Evolutionary conservation across 1,140 invertebrate species (phyloP).

Genomic region (Drosophila subpulchrella): DNA sequence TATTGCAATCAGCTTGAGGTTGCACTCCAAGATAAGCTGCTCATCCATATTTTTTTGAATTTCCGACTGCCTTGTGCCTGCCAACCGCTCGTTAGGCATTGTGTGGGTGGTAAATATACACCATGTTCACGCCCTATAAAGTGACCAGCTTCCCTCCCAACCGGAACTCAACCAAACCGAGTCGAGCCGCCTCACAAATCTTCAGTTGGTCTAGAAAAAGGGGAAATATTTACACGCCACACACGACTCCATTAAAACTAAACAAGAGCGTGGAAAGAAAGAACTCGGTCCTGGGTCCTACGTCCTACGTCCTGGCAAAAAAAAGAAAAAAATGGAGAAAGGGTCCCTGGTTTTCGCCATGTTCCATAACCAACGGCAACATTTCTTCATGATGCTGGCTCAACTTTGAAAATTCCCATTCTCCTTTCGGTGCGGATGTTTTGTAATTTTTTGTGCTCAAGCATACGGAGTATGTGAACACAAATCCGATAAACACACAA

Average conservation of each 20-base stretch:
- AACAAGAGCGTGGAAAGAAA: constrained; percentile 57
- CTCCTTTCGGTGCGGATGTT: constrained; percentile 32
- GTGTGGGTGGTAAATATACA: constrained; percentile 12
- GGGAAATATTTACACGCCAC: constrained; percentile 67
- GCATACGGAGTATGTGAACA: constrained; percentile 57
- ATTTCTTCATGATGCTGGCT: constrained; percentile 36
- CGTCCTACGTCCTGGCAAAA: constrained; percentile 9
- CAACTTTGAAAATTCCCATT: constrained; percentile 38
- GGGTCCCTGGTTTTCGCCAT: constrained; percentile 41
- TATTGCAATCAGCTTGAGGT: constrained; percentile 57
- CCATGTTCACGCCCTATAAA: constrained; percentile 33
- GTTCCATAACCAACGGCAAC: constrained; percentile 67
- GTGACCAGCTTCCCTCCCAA: constrained; percentile 31
- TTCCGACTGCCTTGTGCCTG: constrained; percentile 4
- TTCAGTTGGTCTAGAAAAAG: constrained; percentile 24
- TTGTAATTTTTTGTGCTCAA: constrained; percentile 50
- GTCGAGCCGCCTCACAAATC: constrained; percentile 44
- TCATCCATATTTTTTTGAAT: constrained; percentile 14
- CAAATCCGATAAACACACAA: constrained; percentile 62
- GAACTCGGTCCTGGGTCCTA: constrained; percentile 8
- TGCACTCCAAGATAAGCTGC: constrained; percentile 3
- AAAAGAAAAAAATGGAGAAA: neutral
- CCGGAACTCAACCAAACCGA: constrained; percentile 26
- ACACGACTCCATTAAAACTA: constrained; percentile 74
- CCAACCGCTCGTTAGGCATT: constrained; percentile 64